Percentiles rank a stretch among this genome's conserved stretches.
These are phyloP conservation scores for Drosophila niveifrons DNA, from an alignment of 2,888 invertebrate species.

Conservation along the genomic window DNA sequence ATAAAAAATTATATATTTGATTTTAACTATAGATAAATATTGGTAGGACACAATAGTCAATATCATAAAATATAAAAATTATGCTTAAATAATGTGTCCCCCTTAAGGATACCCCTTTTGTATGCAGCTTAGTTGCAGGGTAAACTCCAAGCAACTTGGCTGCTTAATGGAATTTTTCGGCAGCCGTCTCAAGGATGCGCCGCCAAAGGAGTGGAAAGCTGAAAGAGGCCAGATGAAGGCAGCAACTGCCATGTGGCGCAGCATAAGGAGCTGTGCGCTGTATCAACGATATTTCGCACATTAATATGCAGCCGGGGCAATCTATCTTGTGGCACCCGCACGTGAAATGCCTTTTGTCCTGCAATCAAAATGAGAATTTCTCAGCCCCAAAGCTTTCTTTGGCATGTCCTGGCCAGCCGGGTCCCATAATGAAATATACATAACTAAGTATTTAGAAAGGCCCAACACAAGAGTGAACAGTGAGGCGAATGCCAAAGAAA, in stretches of 20 bases:
- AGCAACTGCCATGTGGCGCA: slow-evolving; percentile 55
- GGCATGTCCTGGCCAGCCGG: slow-evolving; percentile 31
- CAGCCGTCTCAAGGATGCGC: slow-evolving; percentile 39
- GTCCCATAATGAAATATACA: slow-evolving; percentile 77
- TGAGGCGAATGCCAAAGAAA: slow-evolving; percentile 30
- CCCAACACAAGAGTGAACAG: not conserved
- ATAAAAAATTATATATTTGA: too few species aligned
- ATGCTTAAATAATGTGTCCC: not conserved
- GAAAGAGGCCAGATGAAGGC: slow-evolving; percentile 1
- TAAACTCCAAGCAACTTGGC: slow-evolving; percentile 37
- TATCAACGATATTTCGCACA: slow-evolving; percentile 80
- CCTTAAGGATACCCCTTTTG: not conserved
- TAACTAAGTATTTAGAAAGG: slow-evolving; percentile 67
- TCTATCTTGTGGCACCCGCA: slow-evolving; percentile 80
- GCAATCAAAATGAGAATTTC: slow-evolving; percentile 65
- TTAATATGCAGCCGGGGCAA: slow-evolving; percentile 78
- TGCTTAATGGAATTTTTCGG: slow-evolving; percentile 47
- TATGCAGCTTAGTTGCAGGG: slow-evolving; percentile 2
- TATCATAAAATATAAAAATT: not conserved
- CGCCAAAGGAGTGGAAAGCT: not conserved
- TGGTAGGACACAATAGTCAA: not conserved
- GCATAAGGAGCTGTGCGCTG: slow-evolving; percentile 50
- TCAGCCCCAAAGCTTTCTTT: slow-evolving; percentile 33
- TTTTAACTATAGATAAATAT: too few species aligned
- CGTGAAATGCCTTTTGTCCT: slow-evolving; percentile 72